Evolutionary conservation across 2,113 vertebrate species (phyloP).

Genomic region (Agelaius phoeniceus): DNA sequence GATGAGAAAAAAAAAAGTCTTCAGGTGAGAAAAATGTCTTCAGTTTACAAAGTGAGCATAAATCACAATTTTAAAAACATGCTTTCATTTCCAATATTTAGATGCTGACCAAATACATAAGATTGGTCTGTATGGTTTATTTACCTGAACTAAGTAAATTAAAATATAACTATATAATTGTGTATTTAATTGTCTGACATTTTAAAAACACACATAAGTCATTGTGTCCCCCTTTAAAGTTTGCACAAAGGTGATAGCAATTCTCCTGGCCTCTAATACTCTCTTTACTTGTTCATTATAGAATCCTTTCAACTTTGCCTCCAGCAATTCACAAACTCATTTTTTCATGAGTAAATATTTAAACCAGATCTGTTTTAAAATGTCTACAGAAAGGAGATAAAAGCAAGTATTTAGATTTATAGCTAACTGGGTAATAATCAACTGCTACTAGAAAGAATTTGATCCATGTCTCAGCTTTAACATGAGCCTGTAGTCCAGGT

Average conservation of each 20-base stretch:
- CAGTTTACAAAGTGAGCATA: neutral
- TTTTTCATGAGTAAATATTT: conserved; percentile 78
- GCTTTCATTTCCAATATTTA: neutral
- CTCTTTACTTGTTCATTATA: conserved; percentile 63
- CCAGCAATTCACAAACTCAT: conserved; percentile 58
- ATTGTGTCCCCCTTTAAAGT: conserved; percentile 31
- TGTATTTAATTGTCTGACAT: conserved; percentile 52
- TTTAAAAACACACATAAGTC: conserved; percentile 35
- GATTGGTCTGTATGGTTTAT: conserved; percentile 36
- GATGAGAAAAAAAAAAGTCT: neutral
- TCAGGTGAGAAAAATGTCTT: neutral
- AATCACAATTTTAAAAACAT: neutral
- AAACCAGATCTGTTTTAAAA: conserved; percentile 72
- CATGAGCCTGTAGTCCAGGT: conserved; percentile 8
- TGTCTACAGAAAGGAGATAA: conserved; percentile 67
- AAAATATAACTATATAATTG: conserved; percentile 20
- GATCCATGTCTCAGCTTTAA: conserved; percentile 39
- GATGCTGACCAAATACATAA: neutral
- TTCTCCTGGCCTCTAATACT: conserved; percentile 30
- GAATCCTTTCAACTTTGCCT: conserved; percentile 71
- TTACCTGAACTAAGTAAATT: conserved; percentile 37
- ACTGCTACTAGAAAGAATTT: conserved; percentile 44
- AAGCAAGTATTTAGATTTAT: conserved; percentile 69
- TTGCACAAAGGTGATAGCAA: conserved; percentile 46
- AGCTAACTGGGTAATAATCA: conserved; percentile 71